Evolutionary conservation across 1,140 invertebrate genomes (phyloP).

Genomic region (Drosophila leontia): DNA sequence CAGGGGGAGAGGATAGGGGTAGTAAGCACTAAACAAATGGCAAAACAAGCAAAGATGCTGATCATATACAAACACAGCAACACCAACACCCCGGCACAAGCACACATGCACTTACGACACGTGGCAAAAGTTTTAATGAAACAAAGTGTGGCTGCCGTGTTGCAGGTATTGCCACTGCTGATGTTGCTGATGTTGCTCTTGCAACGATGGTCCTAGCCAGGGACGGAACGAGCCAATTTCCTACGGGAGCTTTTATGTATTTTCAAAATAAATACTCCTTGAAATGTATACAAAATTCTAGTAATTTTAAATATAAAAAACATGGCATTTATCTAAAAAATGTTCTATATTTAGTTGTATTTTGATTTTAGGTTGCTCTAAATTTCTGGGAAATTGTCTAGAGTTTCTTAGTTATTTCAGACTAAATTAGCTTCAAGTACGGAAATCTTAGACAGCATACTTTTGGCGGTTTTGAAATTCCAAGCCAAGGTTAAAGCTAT

Average conservation of each 20-base stretch:
- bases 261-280: background rate
- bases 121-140: slow-evolving; percentile 79
- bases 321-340: background rate
- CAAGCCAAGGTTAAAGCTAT: background rate
- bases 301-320: background rate
- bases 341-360: background rate
- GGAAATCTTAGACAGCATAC: background rate
- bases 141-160: slow-evolving; percentile 62
- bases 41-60: slow-evolving; percentile 72
- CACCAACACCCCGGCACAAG: slow-evolving; percentile 7
- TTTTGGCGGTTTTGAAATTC: background rate
- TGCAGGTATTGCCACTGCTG: slow-evolving; percentile 28
- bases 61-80: slow-evolving; percentile 57
- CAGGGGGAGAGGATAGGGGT: background rate
- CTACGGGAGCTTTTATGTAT: background rate
- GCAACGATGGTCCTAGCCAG: slow-evolving; percentile 16
- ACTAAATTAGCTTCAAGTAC: background rate
- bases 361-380: background rate
- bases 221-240: background rate
- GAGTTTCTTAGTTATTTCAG: background rate
- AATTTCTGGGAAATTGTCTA: no score
- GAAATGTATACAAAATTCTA: background rate
- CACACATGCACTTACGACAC: slow-evolving; percentile 46
- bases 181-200: slow-evolving; percentile 10
- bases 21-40: slow-evolving; percentile 70